phyloP scores from a whole-genome alignment of 2,888 invertebrate species.

The Xestia sexstrigata region DNA sequence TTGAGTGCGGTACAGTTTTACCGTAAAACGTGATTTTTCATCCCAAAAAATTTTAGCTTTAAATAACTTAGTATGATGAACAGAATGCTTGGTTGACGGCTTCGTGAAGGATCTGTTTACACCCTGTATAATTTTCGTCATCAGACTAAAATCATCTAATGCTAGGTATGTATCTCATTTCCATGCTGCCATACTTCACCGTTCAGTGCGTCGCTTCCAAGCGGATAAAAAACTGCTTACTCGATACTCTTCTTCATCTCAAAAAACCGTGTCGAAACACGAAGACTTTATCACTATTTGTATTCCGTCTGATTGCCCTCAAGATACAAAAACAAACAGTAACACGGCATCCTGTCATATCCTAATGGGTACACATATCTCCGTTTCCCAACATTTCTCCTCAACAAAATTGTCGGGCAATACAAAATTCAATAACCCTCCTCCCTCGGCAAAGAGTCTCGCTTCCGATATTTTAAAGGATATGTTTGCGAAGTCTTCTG shows the following conservation, averaged over 20 bases:
- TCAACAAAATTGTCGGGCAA: constrained; percentile 51
- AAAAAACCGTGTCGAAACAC: not conserved
- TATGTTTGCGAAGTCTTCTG: constrained; percentile 61
- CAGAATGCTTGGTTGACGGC: too few species aligned
- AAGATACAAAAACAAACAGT: constrained; percentile 14
- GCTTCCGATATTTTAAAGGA: constrained; percentile 62
- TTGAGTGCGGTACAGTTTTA: too few species aligned
- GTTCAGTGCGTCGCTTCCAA: not conserved
- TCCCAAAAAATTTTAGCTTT: too few species aligned
- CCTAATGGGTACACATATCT: constrained; percentile 21
- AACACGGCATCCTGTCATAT: constrained; percentile 3
- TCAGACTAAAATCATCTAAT: not conserved
- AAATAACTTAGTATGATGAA: too few species aligned
- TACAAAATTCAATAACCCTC: constrained; percentile 64
- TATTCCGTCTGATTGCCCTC: not conserved
- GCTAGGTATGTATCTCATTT: not conserved
- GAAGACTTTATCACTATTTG: not conserved
- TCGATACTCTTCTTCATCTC: not conserved
- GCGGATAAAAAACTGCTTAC: not conserved
- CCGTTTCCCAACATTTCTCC: constrained; percentile 13
- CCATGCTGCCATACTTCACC: not conserved
- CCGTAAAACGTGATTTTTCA: too few species aligned
- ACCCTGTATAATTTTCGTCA: not conserved
- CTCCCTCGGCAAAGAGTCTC: constrained; percentile 52
- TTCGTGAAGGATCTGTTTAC: too few species aligned